These are phyloP conservation scores for Drosophila recens DNA, from an alignment of 2,888 invertebrate species.

Conservation along the genomic window DNA sequence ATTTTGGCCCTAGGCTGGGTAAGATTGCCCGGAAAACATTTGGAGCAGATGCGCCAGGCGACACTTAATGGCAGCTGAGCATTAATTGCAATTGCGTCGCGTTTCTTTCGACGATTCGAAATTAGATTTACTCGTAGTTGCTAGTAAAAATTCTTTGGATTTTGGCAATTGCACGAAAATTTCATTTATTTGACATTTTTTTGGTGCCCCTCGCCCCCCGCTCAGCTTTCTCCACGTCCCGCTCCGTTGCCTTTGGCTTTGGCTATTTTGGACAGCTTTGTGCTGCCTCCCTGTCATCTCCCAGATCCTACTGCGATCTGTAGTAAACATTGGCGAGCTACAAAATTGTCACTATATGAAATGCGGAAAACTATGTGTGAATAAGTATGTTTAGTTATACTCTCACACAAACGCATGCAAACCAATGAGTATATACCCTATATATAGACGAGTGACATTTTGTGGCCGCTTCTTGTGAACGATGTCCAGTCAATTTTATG, in stretches of 20 bases:
- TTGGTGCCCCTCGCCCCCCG: not conserved
- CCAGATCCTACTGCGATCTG: constrained; percentile 42
- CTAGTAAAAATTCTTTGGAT: constrained; percentile 76
- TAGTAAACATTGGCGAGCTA: constrained; percentile 59
- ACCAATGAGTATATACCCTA: constrained; percentile 46
- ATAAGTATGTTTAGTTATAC: constrained; percentile 46
- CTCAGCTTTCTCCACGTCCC: constrained; percentile 10
- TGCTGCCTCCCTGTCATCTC: constrained; percentile 37
- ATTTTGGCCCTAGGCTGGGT: constrained; percentile 45
- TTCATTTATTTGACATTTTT: constrained; percentile 74
- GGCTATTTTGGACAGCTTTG: constrained; percentile 75
- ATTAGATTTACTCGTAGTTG: constrained; percentile 60
- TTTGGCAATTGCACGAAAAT: constrained; percentile 81
- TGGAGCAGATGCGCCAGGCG: constrained; percentile 60
- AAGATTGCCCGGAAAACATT: constrained; percentile 60
- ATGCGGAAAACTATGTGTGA: constrained; percentile 78
- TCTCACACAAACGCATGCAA: not conserved
- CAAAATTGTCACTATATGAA: constrained; percentile 75
- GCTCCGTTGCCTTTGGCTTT: constrained; percentile 55
- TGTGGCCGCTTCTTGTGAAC: constrained; percentile 57
- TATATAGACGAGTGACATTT: constrained; percentile 78
- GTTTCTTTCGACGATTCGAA: constrained; percentile 48
- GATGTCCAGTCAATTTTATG: constrained; percentile 74
- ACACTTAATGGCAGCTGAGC: constrained; percentile 66
- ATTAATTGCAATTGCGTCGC: constrained; percentile 67